Percentiles rank a stretch among this genome's conserved stretches.
phyloP scores from a whole-genome alignment of 2,888 invertebrate species.

The Tholera decimalis region DNA sequence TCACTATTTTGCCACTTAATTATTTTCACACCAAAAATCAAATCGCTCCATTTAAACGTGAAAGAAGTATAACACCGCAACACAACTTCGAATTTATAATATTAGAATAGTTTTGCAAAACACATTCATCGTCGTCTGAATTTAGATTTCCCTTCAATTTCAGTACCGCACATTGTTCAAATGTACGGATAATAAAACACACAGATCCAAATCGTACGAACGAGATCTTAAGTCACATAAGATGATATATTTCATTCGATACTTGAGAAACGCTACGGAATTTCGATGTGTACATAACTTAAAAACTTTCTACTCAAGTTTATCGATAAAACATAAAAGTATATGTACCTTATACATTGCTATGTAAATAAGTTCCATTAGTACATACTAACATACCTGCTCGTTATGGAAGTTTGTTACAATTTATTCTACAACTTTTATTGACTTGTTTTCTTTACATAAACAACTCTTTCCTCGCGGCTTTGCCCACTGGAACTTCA shows the following conservation, averaged over 20 bases:
- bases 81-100: too few species aligned
- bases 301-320: constrained; percentile 11
- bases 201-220: background rate
- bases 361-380: constrained; percentile 33
- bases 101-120: too few species aligned
- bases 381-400: constrained; percentile 25
- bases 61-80: too few species aligned
- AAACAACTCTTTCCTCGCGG: background rate
- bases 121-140: too few species aligned
- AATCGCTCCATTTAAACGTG: too few species aligned
- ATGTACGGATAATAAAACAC: too few species aligned
- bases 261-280: background rate
- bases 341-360: constrained; percentile 6
- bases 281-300: background rate
- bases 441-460: constrained; percentile 5
- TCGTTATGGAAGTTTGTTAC: constrained; percentile 30
- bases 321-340: constrained; percentile 31
- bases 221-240: background rate
- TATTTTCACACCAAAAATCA: too few species aligned
- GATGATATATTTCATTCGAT: background rate
- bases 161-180: too few species aligned
- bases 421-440: constrained; percentile 46
- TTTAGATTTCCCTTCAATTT: too few species aligned
- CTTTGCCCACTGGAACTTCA: background rate
- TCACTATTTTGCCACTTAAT: too few species aligned